Evolutionary conservation across 2,113 vertebrate genomes (phyloP).

Genomic region (Misgurnus anguillicaudatus): DNA sequence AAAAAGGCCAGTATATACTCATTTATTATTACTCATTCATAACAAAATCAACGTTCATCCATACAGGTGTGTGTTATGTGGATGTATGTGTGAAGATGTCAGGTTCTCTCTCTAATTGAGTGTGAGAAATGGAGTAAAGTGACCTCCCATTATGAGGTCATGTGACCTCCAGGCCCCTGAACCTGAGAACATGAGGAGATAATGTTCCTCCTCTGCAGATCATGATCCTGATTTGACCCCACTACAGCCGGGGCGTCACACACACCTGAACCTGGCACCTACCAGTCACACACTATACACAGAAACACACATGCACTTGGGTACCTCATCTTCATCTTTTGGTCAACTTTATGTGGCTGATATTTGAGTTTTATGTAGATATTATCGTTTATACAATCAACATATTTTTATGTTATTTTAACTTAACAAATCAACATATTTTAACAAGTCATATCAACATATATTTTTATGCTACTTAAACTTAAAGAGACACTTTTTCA

Average conservation of each 20-base stretch:
- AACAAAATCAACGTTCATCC: no score
- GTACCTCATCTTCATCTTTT: no score
- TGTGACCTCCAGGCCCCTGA: slow-evolving; percentile 60
- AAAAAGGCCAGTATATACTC: no score
- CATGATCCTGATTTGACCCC: slow-evolving; percentile 55
- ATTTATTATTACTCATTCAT: no score
- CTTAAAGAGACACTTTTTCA: no score
- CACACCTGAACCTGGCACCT: slow-evolving; percentile 20
- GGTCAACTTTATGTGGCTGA: no score
- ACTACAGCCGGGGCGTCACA: slow-evolving; percentile 36
- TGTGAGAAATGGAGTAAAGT: slow-evolving; percentile 72
- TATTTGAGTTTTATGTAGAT: no score
- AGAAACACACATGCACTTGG: slow-evolving; percentile 25
- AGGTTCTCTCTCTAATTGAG: slow-evolving; percentile 39
- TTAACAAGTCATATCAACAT: no score
- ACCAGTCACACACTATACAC: slow-evolving; percentile 12
- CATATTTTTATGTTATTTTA: no score
- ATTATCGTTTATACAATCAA: no score
- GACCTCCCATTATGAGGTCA: slow-evolving; percentile 72
- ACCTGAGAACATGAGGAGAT: slow-evolving; percentile 64
- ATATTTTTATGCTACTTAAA: no score
- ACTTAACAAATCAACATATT: no score
- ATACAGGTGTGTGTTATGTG: background rate
- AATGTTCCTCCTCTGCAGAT: slow-evolving; percentile 76
- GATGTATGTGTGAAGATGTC: slow-evolving; percentile 35